Conservation (phyloP, 2,113 vertebrate genomes). For the Albula goreensis region DNA sequence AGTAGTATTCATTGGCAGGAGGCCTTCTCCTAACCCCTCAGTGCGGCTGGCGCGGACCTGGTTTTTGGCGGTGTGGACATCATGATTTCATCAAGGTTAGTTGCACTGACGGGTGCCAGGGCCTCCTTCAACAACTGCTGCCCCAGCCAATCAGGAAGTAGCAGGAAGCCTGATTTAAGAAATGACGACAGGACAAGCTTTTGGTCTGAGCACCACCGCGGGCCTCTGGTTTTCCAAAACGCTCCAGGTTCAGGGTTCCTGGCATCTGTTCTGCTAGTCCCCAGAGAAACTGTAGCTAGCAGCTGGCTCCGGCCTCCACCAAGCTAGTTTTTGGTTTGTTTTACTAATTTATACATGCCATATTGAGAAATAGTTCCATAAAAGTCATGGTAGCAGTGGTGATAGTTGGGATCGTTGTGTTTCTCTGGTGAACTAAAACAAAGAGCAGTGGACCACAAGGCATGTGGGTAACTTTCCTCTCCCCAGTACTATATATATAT, state of each 20-base stretch:
- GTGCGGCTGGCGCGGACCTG: not conserved
- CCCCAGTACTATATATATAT: too few relatives aligned
- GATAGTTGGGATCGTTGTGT: not conserved
- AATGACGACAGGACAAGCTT: not conserved
- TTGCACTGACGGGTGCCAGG: not conserved
- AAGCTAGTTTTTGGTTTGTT: not conserved
- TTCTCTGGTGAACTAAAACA: not conserved
- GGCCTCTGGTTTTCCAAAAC: not conserved
- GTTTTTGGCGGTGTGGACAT: not conserved
- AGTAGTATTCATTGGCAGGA: not conserved
- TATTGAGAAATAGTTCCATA: not conserved
- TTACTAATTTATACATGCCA: not conserved
- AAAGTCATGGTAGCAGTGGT: not conserved
- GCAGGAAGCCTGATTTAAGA: not conserved
- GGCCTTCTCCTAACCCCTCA: not conserved
- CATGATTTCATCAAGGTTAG: not conserved
- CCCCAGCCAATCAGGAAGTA: not conserved
- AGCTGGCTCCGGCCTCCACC: too few relatives aligned
- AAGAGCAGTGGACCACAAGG: not conserved
- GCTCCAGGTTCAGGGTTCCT: not conserved
- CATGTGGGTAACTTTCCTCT: too few relatives aligned
- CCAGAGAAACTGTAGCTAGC: not conserved
- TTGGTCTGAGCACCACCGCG: not conserved
- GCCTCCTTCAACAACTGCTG: too few relatives aligned
- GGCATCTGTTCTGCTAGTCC: not conserved